Evolutionary conservation across 2,888 invertebrate species (phyloP).

Genomic region (Sabellastarte sp.): DNA sequence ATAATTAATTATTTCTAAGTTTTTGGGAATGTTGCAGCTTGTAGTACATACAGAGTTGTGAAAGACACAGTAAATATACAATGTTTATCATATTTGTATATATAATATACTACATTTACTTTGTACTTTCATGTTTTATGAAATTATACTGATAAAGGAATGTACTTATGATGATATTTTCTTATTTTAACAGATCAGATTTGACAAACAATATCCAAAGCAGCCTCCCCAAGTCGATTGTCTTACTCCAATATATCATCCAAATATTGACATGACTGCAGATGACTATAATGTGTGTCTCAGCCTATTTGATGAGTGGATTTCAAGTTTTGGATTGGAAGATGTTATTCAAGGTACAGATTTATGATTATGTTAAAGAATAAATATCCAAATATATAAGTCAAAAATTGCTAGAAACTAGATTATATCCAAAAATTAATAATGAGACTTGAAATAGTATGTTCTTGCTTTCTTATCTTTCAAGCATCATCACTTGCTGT

Average conservation of each 20-base stretch:
- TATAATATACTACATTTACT: too few relatives aligned
- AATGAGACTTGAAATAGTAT: too few relatives aligned
- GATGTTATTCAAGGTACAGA: slow-evolving; percentile 43
- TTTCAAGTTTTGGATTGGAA: slow-evolving; percentile 33
- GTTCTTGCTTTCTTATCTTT: too few relatives aligned
- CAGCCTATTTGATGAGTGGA: slow-evolving; percentile 42
- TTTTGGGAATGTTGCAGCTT: not conserved
- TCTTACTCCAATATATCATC: slow-evolving; percentile 92
- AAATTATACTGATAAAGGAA: too few relatives aligned
- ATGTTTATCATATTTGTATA: too few relatives aligned
- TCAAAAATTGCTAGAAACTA: too few relatives aligned
- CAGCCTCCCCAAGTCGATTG: slow-evolving; percentile 95
- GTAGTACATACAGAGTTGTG: not conserved
- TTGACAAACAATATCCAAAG: slow-evolving; percentile 91
- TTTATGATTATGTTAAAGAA: too few relatives aligned
- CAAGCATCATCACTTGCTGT: too few relatives aligned
- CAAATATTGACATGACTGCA: slow-evolving; percentile 70
- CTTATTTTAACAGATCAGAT: slow-evolving; percentile 78
- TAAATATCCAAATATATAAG: too few relatives aligned
- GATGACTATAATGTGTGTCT: slow-evolving; percentile 39
- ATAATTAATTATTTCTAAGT: not conserved
- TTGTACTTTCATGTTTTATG: too few relatives aligned
- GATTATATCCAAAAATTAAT: too few relatives aligned
- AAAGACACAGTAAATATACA: too few relatives aligned
- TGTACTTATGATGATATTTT: not conserved